These are phyloP conservation scores for Trichopria drosophilae DNA, from an alignment of 2,888 invertebrate genomes.

Conservation along the genomic window DNA sequence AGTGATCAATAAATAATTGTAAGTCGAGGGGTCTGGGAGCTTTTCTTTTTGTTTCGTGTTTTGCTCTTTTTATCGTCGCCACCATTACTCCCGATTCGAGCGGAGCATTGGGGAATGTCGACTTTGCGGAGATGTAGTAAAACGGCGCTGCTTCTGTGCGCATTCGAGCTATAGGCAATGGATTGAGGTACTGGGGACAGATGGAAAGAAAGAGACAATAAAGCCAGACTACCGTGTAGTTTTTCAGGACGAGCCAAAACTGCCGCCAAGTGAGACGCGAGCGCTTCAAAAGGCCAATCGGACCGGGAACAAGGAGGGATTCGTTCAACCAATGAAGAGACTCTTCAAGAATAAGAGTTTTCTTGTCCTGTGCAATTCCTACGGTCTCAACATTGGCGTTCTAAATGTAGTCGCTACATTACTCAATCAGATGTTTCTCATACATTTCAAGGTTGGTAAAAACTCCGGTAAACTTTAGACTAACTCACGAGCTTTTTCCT, in stretches of 20 bases:
- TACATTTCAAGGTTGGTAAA: conserved; percentile 58
- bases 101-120: no score
- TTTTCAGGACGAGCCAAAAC: conserved; percentile 63
- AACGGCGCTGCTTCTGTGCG: no score
- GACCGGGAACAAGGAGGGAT: conserved; percentile 33
- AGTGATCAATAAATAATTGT: no score
- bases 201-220: background rate
- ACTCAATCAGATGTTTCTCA: conserved; percentile 59
- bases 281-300: conserved; percentile 44
- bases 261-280: conserved; percentile 61
- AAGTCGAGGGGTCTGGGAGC: no score
- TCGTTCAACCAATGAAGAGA: conserved; percentile 56
- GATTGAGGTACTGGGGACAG: background rate
- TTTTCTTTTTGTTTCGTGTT: no score
- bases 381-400: conserved; percentile 74
- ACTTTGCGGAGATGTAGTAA: no score
- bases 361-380: conserved; percentile 64
- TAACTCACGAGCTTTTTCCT: no score
- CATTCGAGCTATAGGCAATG: background rate
- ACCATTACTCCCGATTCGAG: no score
- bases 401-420: conserved; percentile 73
- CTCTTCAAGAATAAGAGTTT: conserved; percentile 64
- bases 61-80: no score
- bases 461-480: no score
- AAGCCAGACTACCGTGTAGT: conserved; percentile 55